Evolutionary conservation across 2,888 invertebrate genomes (phyloP).

Genomic region (Synergus laeviventris): DNA sequence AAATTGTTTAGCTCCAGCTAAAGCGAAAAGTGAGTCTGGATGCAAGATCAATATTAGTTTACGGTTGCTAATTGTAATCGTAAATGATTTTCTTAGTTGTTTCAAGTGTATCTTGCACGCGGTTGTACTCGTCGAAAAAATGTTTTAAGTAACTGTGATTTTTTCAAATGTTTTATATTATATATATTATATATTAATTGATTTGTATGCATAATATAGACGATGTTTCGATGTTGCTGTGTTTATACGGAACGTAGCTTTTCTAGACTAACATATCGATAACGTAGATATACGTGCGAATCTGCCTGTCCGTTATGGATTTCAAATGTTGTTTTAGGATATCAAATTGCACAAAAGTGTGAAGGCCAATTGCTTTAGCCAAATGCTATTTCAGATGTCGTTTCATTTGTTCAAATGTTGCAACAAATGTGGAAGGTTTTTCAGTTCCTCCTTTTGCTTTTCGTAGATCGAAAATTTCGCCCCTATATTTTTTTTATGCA

Average conservation of each 20-base stretch:
- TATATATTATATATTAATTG: constrained; percentile 63
- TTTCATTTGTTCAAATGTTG: not conserved
- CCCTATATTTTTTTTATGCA: not conserved
- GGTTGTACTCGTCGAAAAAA: constrained; percentile 49
- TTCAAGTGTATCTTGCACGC: not conserved
- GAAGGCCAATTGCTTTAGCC: constrained; percentile 17
- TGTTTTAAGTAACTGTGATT: constrained; percentile 74
- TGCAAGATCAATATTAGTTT: constrained; percentile 15
- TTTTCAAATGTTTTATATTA: constrained; percentile 72
- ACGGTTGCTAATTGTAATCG: not conserved
- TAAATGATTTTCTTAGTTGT: not conserved
- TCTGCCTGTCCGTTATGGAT: constrained; percentile 52
- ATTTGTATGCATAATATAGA: constrained; percentile 69
- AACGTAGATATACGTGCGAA: constrained; percentile 59
- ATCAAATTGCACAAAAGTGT: constrained; percentile 34
- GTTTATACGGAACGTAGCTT: constrained; percentile 65
- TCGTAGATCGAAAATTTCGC: not conserved
- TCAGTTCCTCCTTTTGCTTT: not conserved
- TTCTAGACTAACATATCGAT: constrained; percentile 71
- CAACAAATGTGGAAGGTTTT: not conserved
- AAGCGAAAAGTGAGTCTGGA: constrained; percentile 1
- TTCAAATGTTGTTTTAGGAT: constrained; percentile 56
- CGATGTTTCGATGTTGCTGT: constrained; percentile 67
- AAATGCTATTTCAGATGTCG: not conserved
- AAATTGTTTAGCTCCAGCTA: constrained; percentile 17